Conservation (phyloP, 1,140 invertebrate genomes). For the Eurytemora carolleeae region DNA sequence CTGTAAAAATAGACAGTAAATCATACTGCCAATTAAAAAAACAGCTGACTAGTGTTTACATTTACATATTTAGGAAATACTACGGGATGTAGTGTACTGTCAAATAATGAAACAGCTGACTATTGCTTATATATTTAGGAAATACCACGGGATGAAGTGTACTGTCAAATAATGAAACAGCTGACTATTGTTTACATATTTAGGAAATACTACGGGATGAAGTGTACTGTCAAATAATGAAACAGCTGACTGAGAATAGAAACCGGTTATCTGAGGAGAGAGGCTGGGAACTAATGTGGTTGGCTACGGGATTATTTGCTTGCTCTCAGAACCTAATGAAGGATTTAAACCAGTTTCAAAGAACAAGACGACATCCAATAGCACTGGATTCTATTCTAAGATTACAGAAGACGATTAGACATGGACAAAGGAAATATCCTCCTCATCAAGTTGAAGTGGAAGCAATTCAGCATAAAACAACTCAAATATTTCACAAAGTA, state of each 20-base stretch:
- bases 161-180: conserved; percentile 97
- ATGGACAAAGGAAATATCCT: conserved; percentile 91
- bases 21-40: too few relatives aligned
- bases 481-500: conserved; percentile 98
- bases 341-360: conserved; percentile 76
- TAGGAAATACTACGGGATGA: not conserved
- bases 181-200: too few relatives aligned
- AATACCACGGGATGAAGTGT: conserved; percentile 89
- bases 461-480: conserved; percentile 97
- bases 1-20: too few relatives aligned
- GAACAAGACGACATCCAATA: conserved; percentile 83
- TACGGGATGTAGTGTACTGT: conserved; percentile 94
- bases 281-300: conserved; percentile 97
- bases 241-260: conserved; percentile 90
- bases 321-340: conserved; percentile 77
- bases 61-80: conserved; percentile 49
- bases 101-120: too few relatives aligned
- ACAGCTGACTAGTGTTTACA: conserved; percentile 47
- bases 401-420: conserved; percentile 79
- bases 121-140: conserved; percentile 32
- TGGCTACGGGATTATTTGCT: conserved; percentile 77
- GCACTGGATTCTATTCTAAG: conserved; percentile 75
- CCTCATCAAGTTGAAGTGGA: conserved; percentile 98
- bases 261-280: conserved; percentile 75
- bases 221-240: conserved; percentile 47